Percentiles rank a stretch among this genome's conserved stretches.
phyloP scores from a whole-genome alignment of 64 coral and sea anemone species.

The Catalaphyllia jardinei region DNA sequence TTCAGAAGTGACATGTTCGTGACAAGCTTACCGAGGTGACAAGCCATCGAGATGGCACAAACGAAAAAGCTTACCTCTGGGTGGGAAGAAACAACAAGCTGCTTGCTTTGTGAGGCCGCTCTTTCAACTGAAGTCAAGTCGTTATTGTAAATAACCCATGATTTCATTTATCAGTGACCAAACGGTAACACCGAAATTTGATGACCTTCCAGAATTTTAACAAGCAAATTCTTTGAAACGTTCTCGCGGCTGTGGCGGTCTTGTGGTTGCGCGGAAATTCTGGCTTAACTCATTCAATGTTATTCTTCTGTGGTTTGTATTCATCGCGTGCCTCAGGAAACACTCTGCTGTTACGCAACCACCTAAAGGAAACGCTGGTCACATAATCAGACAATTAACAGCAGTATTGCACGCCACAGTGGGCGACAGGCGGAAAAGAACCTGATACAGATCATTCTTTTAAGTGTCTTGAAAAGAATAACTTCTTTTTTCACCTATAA shows the following conservation, averaged over 20 bases:
- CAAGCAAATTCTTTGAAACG: not conserved
- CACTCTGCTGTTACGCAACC: not conserved
- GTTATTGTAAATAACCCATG: too few relatives aligned
- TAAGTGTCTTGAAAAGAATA: not conserved
- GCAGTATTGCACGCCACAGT: not conserved
- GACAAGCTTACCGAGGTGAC: too few relatives aligned
- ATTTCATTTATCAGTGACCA: not conserved
- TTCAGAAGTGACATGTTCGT: too few relatives aligned
- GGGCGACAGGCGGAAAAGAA: not conserved
- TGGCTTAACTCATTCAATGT: not conserved
- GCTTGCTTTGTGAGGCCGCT: too few relatives aligned
- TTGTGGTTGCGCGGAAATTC: not conserved
- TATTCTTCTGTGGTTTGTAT: not conserved
- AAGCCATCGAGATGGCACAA: too few relatives aligned
- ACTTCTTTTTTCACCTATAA: not conserved
- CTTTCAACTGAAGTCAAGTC: not conserved
- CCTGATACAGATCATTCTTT: not conserved
- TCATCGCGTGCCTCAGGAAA: not conserved
- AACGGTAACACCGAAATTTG: not conserved
- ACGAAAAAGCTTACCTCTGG: too few relatives aligned
- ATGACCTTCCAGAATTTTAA: not conserved
- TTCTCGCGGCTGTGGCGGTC: not conserved
- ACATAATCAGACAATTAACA: conserved; percentile 8
- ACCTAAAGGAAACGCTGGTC: not conserved
- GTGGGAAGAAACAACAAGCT: too few relatives aligned